A percentile compares a stretch with the other conserved stretches of the same genome.
Evolutionary conservation across 1,140 invertebrate genomes (phyloP).

Genomic region (Acromyrmex charruanus): DNA sequence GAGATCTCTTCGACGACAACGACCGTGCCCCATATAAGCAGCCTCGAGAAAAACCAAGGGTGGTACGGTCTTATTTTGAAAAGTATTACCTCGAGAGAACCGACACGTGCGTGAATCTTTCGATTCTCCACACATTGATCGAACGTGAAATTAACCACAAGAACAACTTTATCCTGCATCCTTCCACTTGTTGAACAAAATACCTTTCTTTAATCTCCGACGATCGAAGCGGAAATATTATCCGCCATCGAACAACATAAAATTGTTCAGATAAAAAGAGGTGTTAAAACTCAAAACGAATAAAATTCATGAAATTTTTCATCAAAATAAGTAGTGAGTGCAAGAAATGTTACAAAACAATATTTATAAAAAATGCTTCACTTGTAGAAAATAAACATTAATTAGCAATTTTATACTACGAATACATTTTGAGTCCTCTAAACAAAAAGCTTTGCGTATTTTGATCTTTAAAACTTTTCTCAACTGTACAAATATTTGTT

Average conservation of each 20-base stretch:
- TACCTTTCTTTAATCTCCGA: not conserved
- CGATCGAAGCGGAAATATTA: not conserved
- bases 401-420: too few relatives aligned
- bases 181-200: not conserved
- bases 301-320: too few relatives aligned
- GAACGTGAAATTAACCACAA: slow-evolving; percentile 32
- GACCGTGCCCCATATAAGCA: slow-evolving; percentile 29
- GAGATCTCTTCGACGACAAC: slow-evolving; percentile 28
- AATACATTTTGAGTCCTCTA: too few relatives aligned
- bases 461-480: too few relatives aligned
- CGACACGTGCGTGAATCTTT: slow-evolving; percentile 29
- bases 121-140: not conserved
- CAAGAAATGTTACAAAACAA: too few relatives aligned
- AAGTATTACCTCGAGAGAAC: slow-evolving; percentile 31
- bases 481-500: too few relatives aligned
- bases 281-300: not conserved
- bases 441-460: too few relatives aligned
- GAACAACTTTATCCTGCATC: slow-evolving; percentile 55
- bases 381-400: too few relatives aligned
- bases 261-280: not conserved
- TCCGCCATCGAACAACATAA: not conserved
- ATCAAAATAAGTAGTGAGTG: too few relatives aligned
- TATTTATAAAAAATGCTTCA: too few relatives aligned
- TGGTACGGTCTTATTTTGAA: slow-evolving; percentile 22
- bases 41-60: not conserved